Evolutionary conservation across 2,797 vertebrate species (phyloP).

Genomic region (Holocentrus rufus): DNA sequence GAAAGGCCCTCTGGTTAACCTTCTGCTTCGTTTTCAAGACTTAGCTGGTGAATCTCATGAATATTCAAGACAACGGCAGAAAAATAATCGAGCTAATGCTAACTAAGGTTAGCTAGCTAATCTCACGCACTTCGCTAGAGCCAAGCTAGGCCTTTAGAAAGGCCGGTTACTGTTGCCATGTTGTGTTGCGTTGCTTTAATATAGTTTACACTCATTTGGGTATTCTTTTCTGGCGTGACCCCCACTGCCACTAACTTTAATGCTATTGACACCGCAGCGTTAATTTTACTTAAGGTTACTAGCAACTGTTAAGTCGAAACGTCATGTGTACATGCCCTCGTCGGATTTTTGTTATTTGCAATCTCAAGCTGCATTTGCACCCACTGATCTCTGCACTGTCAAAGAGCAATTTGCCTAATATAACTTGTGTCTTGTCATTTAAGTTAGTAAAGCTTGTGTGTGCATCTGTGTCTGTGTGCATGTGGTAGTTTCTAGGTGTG

Average conservation of each 20-base stretch:
- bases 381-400: too few species aligned
- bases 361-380: too few species aligned
- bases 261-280: neutral
- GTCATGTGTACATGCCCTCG: neutral
- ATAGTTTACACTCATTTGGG: too few species aligned
- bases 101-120: neutral
- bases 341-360: too few species aligned
- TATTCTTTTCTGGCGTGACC: too few species aligned
- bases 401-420: neutral
- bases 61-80: neutral
- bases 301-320: neutral
- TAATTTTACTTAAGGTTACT: neutral
- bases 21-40: accelerated
- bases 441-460: neutral
- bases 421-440: neutral
- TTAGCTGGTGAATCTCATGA: accelerated
- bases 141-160: neutral
- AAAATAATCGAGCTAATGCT: neutral
- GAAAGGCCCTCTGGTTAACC: accelerated
- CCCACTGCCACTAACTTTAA: neutral
- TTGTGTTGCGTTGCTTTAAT: neutral
- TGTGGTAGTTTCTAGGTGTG: conserved; percentile 12
- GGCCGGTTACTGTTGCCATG: neutral
- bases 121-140: neutral
- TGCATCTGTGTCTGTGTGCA: neutral